These are phyloP conservation scores for Styela clava DNA, from an alignment of 23 tunicate species.

Conservation along the genomic window DNA sequence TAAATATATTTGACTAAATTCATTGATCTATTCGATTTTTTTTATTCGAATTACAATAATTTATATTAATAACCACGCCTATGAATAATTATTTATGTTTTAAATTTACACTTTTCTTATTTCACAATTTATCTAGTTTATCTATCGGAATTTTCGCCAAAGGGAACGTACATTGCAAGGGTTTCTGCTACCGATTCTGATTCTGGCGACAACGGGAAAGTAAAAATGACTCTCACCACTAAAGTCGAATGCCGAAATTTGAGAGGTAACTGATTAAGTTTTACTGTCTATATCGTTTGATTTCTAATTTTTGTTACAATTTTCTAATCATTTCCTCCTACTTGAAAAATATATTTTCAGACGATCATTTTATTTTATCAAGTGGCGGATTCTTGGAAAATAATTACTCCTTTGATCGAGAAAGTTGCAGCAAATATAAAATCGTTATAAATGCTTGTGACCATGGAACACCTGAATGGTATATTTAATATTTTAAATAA, in stretches of 20 bases:
- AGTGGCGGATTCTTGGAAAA: conserved; percentile 34
- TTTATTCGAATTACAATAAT: too few species aligned
- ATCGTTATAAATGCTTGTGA: conserved; percentile 58
- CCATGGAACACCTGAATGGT: conserved; percentile 53
- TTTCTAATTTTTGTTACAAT: too few species aligned
- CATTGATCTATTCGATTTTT: too few species aligned
- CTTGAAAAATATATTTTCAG: too few species aligned
- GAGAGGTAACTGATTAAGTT: not conserved
- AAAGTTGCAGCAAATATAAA: conserved; percentile 34
- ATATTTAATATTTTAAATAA: conserved; percentile 3
- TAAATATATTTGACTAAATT: too few species aligned
- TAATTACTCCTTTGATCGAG: conserved; percentile 41
- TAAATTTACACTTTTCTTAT: too few species aligned
- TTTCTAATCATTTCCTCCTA: too few species aligned
- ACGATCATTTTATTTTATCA: not conserved
- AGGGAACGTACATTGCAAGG: conserved; percentile 42
- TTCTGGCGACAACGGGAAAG: conserved; percentile 56
- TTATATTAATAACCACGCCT: too few species aligned
- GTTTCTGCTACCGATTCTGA: conserved; percentile 57
- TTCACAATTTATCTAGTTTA: too few species aligned
- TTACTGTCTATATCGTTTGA: not conserved
- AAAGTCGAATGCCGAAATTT: not conserved
- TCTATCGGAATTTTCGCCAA: conserved; percentile 45
- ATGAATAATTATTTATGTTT: too few species aligned
- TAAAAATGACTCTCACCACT: conserved; percentile 6